Evolutionary conservation across 2,113 vertebrate species (phyloP).

Genomic region (Heliornis fulica): DNA sequence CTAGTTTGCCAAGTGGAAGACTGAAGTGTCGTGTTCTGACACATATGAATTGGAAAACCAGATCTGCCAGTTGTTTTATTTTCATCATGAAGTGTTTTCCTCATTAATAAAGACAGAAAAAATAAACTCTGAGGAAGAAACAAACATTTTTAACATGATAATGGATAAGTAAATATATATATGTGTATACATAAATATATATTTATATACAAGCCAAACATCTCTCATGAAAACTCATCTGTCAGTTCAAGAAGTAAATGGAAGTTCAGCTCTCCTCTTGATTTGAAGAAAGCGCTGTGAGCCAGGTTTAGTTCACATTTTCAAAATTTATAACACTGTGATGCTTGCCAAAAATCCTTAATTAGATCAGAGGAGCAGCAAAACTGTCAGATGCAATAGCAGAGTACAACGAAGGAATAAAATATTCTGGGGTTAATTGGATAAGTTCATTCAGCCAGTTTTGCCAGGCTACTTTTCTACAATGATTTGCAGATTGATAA

Average conservation of each 20-base stretch:
- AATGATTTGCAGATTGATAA: constrained; percentile 60
- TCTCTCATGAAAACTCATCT: constrained; percentile 26
- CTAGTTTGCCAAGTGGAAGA: background rate
- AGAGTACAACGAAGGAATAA: constrained; percentile 60
- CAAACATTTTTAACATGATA: background rate
- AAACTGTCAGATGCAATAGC: constrained; percentile 54
- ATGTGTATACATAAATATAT: background rate
- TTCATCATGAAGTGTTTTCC: background rate
- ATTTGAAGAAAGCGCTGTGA: constrained; percentile 32
- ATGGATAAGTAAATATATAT: background rate
- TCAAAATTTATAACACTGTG: constrained; percentile 40
- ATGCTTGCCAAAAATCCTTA: constrained; percentile 62
- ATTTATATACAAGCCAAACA: background rate
- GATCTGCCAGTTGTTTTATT: background rate
- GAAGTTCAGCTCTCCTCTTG: constrained; percentile 26
- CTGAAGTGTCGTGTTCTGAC: background rate
- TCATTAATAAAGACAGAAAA: background rate
- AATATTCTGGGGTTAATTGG: constrained; percentile 68
- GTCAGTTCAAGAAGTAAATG: constrained; percentile 28
- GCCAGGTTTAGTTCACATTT: constrained; percentile 46
- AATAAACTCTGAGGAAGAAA: background rate
- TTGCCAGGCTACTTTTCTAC: constrained; percentile 61
- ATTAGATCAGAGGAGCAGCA: constrained; percentile 56
- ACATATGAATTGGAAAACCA: background rate
- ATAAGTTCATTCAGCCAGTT: constrained; percentile 66